Evolutionary conservation across 2,888 invertebrate species (phyloP).

Genomic region (Melanostoma mellinum): DNA sequence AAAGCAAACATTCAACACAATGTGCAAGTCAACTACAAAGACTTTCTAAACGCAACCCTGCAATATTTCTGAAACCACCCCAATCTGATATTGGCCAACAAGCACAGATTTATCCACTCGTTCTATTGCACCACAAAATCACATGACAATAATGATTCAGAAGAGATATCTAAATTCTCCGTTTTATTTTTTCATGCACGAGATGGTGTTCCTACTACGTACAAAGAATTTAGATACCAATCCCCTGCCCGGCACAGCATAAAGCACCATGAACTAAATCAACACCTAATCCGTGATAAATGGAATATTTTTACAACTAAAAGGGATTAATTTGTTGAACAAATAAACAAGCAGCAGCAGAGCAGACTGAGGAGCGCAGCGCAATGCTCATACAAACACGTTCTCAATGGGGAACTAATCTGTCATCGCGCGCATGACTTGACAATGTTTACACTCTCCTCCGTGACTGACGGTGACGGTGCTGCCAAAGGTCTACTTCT

Average conservation of each 20-base stretch:
- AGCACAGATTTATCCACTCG: not conserved
- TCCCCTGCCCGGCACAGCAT: conserved; percentile 17
- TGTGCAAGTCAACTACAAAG: too few species aligned
- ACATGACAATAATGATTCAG: conserved; percentile 53
- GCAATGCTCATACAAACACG: conserved; percentile 12
- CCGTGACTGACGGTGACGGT: conserved; percentile 49
- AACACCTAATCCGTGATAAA: conserved; percentile 73
- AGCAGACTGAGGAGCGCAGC: conserved; percentile 28
- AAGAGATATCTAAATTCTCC: not conserved
- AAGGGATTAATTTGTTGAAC: conserved; percentile 73
- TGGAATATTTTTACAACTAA: conserved; percentile 73
- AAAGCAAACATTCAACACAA: too few species aligned
- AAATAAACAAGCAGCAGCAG: conserved; percentile 57
- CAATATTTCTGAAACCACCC: too few species aligned
- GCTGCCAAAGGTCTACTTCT: conserved; percentile 36
- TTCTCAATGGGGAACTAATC: conserved; percentile 65
- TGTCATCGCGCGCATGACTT: conserved; percentile 72
- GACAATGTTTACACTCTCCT: conserved; percentile 65
- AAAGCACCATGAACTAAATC: conserved; percentile 58
- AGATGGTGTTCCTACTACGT: too few species aligned
- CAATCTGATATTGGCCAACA: too few species aligned
- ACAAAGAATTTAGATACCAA: conserved; percentile 13
- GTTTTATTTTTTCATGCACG: conserved; percentile 27
- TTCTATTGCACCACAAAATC: conserved; percentile 34
- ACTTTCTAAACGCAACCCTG: too few species aligned